Percentiles rank a stretch among this genome's conserved stretches.
Evolutionary conservation across 2,888 invertebrate genomes (phyloP).

Genomic region (Nesidiocoris tenuis): DNA sequence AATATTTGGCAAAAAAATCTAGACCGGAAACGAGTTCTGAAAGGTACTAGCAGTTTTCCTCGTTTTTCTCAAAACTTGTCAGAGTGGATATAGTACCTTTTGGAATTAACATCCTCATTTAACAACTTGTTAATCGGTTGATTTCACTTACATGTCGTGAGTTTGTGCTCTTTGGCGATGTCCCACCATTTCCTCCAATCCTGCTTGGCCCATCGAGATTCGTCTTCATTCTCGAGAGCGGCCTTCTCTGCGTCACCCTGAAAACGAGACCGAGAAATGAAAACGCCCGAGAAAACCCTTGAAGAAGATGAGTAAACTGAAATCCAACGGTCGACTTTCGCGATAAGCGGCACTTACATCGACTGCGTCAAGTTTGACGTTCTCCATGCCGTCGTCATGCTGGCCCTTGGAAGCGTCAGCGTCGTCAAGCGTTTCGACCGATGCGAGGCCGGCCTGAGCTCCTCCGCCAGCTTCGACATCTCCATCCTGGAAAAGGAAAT

Average conservation of each 20-base stretch:
- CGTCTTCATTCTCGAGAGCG: slow-evolving; percentile 45
- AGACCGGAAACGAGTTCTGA: too few species aligned
- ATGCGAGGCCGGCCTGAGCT: slow-evolving; percentile 68
- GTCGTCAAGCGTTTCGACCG: slow-evolving; percentile 79
- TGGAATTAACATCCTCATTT: too few species aligned
- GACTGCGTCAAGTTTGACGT: slow-evolving; percentile 64
- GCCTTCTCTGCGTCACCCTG: slow-evolving; percentile 47
- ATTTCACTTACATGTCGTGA: slow-evolving; percentile 43
- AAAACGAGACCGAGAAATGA: not conserved
- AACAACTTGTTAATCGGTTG: too few species aligned
- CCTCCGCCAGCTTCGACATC: slow-evolving; percentile 29
- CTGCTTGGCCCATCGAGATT: slow-evolving; percentile 42
- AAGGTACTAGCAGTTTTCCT: too few species aligned
- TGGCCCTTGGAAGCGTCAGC: slow-evolving; percentile 61
- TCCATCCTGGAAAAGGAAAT: slow-evolving; percentile 25
- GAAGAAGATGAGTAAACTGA: too few species aligned
- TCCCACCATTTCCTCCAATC: slow-evolving; percentile 44
- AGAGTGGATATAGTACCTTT: too few species aligned
- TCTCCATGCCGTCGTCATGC: slow-evolving; percentile 65
- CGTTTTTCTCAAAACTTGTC: too few species aligned
- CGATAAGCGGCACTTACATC: too few species aligned
- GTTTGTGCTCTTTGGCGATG: slow-evolving; percentile 41
- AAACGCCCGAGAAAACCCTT: too few species aligned
- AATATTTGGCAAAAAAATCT: too few species aligned
- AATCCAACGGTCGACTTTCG: too few species aligned